phyloP scores from a whole-genome alignment of 2,888 invertebrate genomes.

The Autographa gamma region DNA sequence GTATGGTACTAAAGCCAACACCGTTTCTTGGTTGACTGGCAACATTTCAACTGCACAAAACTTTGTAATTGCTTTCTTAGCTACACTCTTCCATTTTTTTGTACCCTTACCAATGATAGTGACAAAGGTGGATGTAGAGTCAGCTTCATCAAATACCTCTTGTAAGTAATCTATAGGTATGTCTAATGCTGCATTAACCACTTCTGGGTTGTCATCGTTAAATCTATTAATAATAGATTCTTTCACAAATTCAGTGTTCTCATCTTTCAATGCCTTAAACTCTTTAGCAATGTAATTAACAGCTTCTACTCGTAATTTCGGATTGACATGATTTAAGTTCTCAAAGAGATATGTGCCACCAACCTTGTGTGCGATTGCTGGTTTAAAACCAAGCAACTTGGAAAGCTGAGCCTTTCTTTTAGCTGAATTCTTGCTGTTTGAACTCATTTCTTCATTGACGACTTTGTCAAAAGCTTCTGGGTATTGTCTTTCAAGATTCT shows the following conservation, averaged over 20 bases:
- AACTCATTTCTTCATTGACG: conserved; percentile 88
- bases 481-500: conserved; percentile 91
- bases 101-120: conserved; percentile 83
- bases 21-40: conserved; percentile 87
- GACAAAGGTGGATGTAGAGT: conserved; percentile 84
- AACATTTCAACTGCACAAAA: conserved; percentile 81
- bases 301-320: conserved; percentile 91
- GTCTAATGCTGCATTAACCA: conserved; percentile 89
- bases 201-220: conserved; percentile 90
- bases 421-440: conserved; percentile 68
- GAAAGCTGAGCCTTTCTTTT: conserved; percentile 77
- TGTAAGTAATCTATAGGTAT: conserved; percentile 76
- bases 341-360: conserved; percentile 90
- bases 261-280: conserved; percentile 81
- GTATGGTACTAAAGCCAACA: conserved; percentile 90
- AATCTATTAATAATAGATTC: conserved; percentile 91
- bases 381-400: conserved; percentile 86
- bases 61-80: conserved; percentile 79
- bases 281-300: conserved; percentile 90
- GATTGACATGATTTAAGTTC: conserved; percentile 92
- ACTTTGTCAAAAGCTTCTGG: conserved; percentile 92
- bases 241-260: conserved; percentile 90
- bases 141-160: conserved; percentile 79
- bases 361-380: conserved; percentile 87
- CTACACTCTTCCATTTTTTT: conserved; percentile 80